Base-by-base conservation (phyloP, 2,888 invertebrate species). In the Clusia tigrina region DNA sequence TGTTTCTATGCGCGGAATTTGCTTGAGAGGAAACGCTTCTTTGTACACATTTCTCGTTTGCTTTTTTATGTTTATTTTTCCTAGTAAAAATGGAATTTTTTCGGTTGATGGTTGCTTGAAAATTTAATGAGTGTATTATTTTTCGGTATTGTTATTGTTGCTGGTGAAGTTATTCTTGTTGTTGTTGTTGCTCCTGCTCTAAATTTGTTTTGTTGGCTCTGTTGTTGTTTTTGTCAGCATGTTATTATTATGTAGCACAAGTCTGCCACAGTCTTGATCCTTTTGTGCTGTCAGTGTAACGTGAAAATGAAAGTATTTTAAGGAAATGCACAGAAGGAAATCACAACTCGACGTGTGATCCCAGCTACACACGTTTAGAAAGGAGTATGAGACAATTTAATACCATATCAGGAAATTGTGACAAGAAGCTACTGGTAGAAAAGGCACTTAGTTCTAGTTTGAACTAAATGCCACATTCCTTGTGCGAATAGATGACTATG, bases 131-230 rank as follows among this genome's bases (percentile, higher is more conserved):
- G 48, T 20, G 48, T 20, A 20, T 9, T 6, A 9, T 9, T 32
- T 32, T 32, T 32, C 32, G 6, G 6, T 51, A 15, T 54, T 46
- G 53, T 54, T 46, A 24, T 46, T 60, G 20, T 25, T 37, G 37
- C 42, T 38, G 5, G 12, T 23, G 25, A 52, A 58, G 53, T 56
- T 51, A 54, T 24, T 54, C 18, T 54, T 48, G 20, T 20, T 48
- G 2, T 18, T 48, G 20, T 48, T 48, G 48, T 48, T 48, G 48
- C 42, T 9, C 32, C 32, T 42, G 42, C 42, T 42, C n/a, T 42
- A 42, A 5, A 15, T 42, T 42, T 6, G n/a, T 17, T 15, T 12
- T 32, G n/a, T n/a, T n/a, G n/a, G 32, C 32, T 32, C 32, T 48
- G 20, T 22, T 48, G 18, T 48, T 48, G 20, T 48, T 48, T 18